Conservation (phyloP, 2,797 vertebrate genomes). For the Pseudopleuronectes americanus region DNA sequence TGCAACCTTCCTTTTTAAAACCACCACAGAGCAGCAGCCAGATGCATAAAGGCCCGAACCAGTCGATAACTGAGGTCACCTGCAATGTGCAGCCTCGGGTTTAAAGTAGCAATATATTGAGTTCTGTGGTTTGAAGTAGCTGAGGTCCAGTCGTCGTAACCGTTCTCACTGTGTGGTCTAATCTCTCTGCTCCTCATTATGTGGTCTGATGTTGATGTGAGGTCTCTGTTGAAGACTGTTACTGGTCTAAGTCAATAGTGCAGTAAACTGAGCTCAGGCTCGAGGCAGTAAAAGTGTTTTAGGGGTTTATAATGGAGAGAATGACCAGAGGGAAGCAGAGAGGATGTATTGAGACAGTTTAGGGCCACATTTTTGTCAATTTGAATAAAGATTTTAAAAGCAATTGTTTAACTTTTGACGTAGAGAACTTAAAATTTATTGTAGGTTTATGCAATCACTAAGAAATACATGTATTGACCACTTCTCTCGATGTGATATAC, state of each 20-base stretch:
- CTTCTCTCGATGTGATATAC: too few relatives aligned
- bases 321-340: background rate
- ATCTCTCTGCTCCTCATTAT: constrained; percentile 24
- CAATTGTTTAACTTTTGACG: background rate
- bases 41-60: background rate
- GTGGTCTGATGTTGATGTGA: background rate
- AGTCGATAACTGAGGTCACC: constrained; percentile 26
- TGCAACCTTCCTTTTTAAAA: background rate
- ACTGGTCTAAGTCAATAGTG: background rate
- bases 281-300: background rate
- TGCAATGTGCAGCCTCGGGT: constrained; percentile 11
- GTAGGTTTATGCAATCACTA: too few relatives aligned
- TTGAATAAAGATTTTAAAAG: background rate
- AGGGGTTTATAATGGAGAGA: background rate
- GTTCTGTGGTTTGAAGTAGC: constrained; percentile 29
- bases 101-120: constrained; percentile 4
- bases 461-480: too few relatives aligned
- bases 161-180: background rate
- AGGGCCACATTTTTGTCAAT: background rate
- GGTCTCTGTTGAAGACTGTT: constrained; percentile 6
- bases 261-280: background rate
- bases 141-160: background rate
- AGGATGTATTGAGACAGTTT: too few relatives aligned
- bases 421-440: background rate
- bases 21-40: background rate